These are phyloP conservation scores for Menura novaehollandiae DNA, from an alignment of 2,113 vertebrate species.

Conservation along the genomic window DNA sequence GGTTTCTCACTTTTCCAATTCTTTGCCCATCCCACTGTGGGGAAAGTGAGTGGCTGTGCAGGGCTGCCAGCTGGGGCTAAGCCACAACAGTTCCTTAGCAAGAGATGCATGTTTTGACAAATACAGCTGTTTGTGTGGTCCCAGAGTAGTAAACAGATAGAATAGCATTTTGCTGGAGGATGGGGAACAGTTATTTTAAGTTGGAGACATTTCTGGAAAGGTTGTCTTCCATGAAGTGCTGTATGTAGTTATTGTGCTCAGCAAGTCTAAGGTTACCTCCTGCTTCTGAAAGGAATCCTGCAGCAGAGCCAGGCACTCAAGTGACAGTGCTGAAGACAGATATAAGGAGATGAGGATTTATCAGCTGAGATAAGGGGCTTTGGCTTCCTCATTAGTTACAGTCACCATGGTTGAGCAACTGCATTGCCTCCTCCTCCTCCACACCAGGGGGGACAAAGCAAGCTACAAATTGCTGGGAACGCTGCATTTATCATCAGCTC, in stretches of 20 bases:
- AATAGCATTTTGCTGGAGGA: conserved; percentile 3
- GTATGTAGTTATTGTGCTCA: not conserved
- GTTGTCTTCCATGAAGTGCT: not conserved
- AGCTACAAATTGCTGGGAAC: not conserved
- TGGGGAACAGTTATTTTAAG: conserved; percentile 5
- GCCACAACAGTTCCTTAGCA: not conserved
- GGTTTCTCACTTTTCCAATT: not conserved
- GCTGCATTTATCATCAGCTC: not conserved
- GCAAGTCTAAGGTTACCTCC: not conserved
- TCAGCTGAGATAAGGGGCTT: conserved; percentile 33
- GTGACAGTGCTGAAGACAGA: not conserved
- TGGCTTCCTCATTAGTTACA: conserved; percentile 35
- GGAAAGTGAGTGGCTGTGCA: not conserved
- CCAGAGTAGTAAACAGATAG: not conserved
- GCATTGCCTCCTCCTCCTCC: not conserved
- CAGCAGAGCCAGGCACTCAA: not conserved
- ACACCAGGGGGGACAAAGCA: not conserved
- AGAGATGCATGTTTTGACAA: not conserved
- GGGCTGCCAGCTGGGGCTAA: not conserved
- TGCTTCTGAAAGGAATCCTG: not conserved
- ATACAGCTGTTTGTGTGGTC: not conserved
- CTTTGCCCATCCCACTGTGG: not conserved
- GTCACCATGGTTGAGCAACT: not conserved
- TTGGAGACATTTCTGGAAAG: conserved; percentile 2
- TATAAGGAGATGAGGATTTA: conserved; percentile 34